Base-by-base conservation (phyloP, 2,113 vertebrate genomes). In the Sinosuthora webbiana region DNA sequence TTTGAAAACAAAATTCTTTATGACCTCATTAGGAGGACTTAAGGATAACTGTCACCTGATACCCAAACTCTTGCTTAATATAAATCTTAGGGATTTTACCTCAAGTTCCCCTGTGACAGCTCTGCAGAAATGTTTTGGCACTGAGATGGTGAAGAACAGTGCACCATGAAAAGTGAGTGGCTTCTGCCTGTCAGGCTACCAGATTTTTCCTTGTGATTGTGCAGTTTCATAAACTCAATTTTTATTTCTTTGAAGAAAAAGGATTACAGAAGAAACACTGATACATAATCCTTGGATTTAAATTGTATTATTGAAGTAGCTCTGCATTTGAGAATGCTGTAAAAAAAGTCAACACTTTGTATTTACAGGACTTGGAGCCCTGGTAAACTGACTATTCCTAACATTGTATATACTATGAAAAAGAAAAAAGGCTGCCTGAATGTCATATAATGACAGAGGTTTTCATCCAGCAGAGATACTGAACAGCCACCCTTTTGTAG, bases 321-420 rank as follows among this genome's bases (percentile, higher is more conserved):
- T 93, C 76, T 25, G 77, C 49, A 87, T 93, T 96, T 92, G 94
- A 93, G 85, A 97, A 89, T 90, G 80, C 73, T 79, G 22, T 62
- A 78, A 90, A 96, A 96, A 97, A 94, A 74, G 88, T 71, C 78
- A 94, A 16, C 70, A 90, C 44, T 52, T 96, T 31, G 3, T 83
- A 31, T 83, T 97, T 87, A 83, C 64, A 89, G 77, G 68, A 86
- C 52, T 93, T 80, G 77, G 37, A 63, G 41, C 49, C 39, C 22
- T 6, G 5, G 30, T 56, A 94, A 93, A 83, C 87, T 93, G 60
- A 81, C 87, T 95, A 77, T 95, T 90, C 53, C 70, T 57, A 86
- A 68, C 37, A 17, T 23, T 82, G 59, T 23, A 13, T 69, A 31
- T 75, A 39, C 83, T 87, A 52, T 22, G 60, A 60, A 71, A 85